Conservation (phyloP, 2,113 vertebrate species). For the Pongo pygmaeus region DNA sequence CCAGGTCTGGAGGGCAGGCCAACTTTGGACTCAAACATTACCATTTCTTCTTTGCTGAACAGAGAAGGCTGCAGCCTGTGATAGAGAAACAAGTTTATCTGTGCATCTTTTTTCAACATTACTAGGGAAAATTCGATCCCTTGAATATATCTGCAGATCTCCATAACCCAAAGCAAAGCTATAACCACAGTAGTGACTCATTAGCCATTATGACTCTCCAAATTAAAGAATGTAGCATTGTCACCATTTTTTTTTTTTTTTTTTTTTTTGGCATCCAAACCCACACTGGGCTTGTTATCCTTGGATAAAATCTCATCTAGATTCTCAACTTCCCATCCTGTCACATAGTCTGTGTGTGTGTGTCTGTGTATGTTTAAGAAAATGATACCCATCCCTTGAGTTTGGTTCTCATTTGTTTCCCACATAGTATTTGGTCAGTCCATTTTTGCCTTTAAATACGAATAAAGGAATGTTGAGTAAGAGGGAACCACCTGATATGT, state of each 20-base stretch:
- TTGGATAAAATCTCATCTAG: not conserved
- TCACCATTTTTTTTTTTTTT: not conserved
- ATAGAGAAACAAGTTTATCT: not conserved
- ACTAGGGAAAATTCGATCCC: not conserved
- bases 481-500: fast-evolving
- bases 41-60: not conserved
- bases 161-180: not conserved
- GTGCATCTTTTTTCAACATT: not conserved
- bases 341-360: not conserved
- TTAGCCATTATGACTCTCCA: not conserved
- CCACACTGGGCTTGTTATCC: not conserved
- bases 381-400: not conserved
- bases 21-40: not conserved
- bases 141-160: not conserved
- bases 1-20: not conserved
- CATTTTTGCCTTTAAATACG: not conserved
- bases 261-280: not conserved
- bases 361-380: not conserved
- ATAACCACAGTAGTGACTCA: not conserved
- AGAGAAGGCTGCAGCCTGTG: not conserved
- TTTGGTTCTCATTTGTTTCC: not conserved
- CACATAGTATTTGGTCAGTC: not conserved
- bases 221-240: not conserved
- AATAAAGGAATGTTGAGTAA: not conserved
- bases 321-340: not conserved